These are phyloP conservation scores for Zaprionus davidi DNA, from an alignment of 1,140 invertebrate genomes.

Conservation along the genomic window DNA sequence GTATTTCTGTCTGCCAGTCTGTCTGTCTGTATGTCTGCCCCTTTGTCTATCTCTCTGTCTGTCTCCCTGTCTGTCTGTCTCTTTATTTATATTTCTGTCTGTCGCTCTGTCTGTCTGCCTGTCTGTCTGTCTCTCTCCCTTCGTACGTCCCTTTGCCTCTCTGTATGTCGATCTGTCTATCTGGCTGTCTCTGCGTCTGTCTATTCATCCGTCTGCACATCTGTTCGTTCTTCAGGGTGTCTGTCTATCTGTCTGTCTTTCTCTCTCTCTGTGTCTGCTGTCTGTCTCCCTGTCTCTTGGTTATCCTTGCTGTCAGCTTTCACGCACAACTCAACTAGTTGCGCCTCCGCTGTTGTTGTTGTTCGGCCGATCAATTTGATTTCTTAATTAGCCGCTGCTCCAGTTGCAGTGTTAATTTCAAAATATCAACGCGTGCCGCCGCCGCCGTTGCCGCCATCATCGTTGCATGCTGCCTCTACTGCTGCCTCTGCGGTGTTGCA, in stretches of 20 bases:
- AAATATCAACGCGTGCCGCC: constrained; percentile 75
- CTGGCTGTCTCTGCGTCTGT: too few relatives aligned
- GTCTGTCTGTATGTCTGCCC: too few relatives aligned
- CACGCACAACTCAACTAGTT: constrained; percentile 38
- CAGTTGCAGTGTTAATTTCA: constrained; percentile 79
- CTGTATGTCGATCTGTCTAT: too few relatives aligned
- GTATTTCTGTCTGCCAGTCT: too few relatives aligned
- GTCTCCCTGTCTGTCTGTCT: too few relatives aligned
- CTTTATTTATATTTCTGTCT: too few relatives aligned
- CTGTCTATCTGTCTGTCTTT: too few relatives aligned
- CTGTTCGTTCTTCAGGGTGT: too few relatives aligned
- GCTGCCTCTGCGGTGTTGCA: constrained; percentile 41
- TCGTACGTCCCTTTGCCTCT: too few relatives aligned
- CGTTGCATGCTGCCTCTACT: constrained; percentile 5
- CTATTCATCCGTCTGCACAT: neutral
- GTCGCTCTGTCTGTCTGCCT: too few relatives aligned
- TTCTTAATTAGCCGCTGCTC: constrained; percentile 79
- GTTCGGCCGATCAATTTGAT: constrained; percentile 66
- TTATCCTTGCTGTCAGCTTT: constrained; percentile 66
- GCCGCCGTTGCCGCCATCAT: constrained; percentile 13
- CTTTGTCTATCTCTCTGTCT: neutral
- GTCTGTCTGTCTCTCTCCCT: too few relatives aligned
- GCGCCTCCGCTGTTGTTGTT: neutral
- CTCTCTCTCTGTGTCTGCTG: neutral
- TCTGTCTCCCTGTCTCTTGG: too few relatives aligned